Evolutionary conservation across 1,140 invertebrate species (phyloP).

Genomic region (Piezodorus guildinii): DNA sequence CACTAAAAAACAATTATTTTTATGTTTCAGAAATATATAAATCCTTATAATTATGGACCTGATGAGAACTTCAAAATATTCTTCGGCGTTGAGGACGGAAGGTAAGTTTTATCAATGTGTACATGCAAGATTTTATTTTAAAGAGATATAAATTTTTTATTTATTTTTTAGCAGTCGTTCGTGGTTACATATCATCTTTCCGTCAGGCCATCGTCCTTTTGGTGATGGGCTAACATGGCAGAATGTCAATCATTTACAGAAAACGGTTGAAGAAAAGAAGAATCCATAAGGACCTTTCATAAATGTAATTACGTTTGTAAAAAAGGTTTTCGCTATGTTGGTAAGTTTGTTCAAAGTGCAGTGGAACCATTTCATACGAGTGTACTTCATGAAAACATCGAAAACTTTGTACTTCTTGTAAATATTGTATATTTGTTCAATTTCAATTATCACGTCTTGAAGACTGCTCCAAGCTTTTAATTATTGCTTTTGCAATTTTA

Average conservation of each 20-base stretch:
- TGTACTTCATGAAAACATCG: too few species aligned
- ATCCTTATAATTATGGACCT: constrained; percentile 81
- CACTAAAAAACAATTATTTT: background rate
- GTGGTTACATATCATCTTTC: constrained; percentile 60
- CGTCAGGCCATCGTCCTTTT: constrained; percentile 63
- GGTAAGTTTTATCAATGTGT: constrained; percentile 34
- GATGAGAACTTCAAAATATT: constrained; percentile 81
- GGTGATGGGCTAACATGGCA: constrained; percentile 68
- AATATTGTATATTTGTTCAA: too few species aligned
- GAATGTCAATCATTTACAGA: background rate
- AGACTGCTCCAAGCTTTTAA: too few species aligned
- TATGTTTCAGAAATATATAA: constrained; percentile 48
- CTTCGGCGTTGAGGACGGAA: constrained; percentile 61
- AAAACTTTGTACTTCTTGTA: too few species aligned
- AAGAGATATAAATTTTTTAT: background rate
- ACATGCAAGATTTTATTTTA: background rate
- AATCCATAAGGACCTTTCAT: background rate
- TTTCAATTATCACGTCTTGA: too few species aligned
- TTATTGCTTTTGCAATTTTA: too few species aligned
- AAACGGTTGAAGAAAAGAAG: constrained; percentile 1
- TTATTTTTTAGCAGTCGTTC: constrained; percentile 31
- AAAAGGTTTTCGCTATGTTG: too few species aligned
- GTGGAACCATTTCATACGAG: too few species aligned
- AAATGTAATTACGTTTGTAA: too few species aligned
- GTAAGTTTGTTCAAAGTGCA: too few species aligned